Evolutionary conservation across 2,113 vertebrate species (phyloP).

Genomic region (Lepus europaeus): DNA sequence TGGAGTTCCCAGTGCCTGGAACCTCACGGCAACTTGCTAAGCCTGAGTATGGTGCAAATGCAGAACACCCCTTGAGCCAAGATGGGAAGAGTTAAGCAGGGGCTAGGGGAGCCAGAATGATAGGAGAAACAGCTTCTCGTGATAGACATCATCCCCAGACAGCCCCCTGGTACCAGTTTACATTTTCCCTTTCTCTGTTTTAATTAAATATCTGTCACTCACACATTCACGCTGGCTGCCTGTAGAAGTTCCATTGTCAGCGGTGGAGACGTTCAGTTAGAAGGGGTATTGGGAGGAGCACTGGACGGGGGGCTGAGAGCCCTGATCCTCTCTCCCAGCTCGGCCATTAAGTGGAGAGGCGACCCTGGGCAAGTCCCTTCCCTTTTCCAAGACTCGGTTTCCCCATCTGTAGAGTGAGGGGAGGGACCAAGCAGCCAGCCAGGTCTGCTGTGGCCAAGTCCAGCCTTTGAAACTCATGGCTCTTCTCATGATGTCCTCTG

Average conservation of each 20-base stretch:
- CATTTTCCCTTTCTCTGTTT: constrained; percentile 51
- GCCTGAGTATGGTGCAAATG: background rate
- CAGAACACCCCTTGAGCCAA: background rate
- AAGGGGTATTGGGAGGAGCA: background rate
- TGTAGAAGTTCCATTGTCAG: background rate
- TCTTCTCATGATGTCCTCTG: background rate
- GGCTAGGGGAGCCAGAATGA: background rate
- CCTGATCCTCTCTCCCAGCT: background rate
- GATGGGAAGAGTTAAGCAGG: background rate
- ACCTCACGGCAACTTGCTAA: background rate
- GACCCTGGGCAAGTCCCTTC: background rate
- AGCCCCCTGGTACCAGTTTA: constrained; percentile 12
- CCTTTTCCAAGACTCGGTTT: background rate
- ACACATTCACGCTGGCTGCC: background rate
- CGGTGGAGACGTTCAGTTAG: background rate
- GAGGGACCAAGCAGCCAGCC: background rate
- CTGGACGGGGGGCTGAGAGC: background rate
- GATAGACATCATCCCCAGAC: constrained; percentile 42
- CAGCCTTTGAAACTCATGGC: background rate
- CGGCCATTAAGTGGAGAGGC: background rate
- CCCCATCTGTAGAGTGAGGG: background rate
- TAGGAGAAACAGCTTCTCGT: constrained; percentile 5
- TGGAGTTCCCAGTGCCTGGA: background rate
- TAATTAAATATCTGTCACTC: constrained; percentile 81
- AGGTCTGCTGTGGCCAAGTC: background rate